Evolutionary conservation across 2,113 vertebrate genomes (phyloP).

Genomic region (Calidris pygmaea): DNA sequence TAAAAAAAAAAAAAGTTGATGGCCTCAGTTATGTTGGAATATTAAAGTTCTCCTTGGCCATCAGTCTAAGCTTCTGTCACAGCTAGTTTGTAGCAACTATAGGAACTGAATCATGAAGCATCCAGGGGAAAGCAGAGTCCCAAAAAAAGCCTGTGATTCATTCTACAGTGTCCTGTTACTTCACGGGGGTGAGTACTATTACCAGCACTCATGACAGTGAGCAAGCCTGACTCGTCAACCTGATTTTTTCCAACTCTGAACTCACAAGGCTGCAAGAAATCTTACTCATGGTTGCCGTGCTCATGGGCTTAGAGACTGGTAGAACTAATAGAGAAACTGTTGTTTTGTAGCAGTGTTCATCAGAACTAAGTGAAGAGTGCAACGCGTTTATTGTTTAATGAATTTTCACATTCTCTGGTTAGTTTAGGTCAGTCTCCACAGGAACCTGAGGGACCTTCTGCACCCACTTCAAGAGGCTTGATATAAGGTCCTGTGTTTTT

Average conservation of each 20-base stretch:
- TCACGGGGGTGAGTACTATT: neutral
- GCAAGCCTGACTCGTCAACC: constrained; percentile 9
- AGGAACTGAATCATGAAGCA: constrained; percentile 48
- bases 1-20: neutral
- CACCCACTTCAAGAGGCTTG: neutral
- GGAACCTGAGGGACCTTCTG: neutral
- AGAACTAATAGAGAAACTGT: neutral
- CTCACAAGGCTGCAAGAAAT: neutral
- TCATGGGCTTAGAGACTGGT: neutral
- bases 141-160: constrained; percentile 71
- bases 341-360: neutral
- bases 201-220: constrained; percentile 32
- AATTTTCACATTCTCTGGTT: neutral
- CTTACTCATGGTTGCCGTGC: neutral
- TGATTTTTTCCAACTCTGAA: constrained; percentile 25
- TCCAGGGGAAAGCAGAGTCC: constrained; percentile 10
- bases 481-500: neutral
- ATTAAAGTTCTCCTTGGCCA: neutral
- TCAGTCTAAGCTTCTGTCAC: neutral
- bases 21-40: neutral
- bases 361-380: neutral
- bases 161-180: constrained; percentile 11
- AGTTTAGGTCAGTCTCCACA: neutral
- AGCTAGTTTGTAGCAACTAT: neutral
- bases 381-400: neutral